Conservation (phyloP, 2,888 invertebrate species). For the Drosophila histrio region DNA sequence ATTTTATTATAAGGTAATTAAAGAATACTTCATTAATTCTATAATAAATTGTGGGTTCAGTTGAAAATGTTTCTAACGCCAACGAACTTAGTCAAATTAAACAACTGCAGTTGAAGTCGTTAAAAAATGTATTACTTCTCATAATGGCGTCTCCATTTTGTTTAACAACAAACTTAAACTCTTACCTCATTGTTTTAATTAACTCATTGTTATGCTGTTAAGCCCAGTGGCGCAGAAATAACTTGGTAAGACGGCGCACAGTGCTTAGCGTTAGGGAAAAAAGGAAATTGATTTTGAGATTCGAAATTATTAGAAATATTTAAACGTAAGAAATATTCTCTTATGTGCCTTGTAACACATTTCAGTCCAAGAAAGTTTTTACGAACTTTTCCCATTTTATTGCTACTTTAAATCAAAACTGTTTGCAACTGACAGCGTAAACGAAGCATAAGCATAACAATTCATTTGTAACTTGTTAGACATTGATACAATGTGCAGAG, state of each 20-base stretch:
- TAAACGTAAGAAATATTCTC: background rate
- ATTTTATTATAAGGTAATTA: background rate
- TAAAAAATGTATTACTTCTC: conserved; percentile 3
- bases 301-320: background rate
- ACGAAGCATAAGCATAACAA: conserved; percentile 1
- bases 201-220: conserved; percentile 19
- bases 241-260: conserved; percentile 20
- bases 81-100: background rate
- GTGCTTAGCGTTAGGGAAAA: conserved; percentile 1
- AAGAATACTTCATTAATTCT: background rate
- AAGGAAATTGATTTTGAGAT: background rate
- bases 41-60: background rate
- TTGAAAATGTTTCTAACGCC: background rate
- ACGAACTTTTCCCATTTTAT: background rate
- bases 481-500: conserved; percentile 24
- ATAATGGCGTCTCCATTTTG: conserved; percentile 11
- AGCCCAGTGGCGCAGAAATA: background rate
- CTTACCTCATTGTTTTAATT: conserved; percentile 18
- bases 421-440: background rate
- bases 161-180: conserved; percentile 6
- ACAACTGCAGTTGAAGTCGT: background rate
- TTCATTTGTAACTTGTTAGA: background rate
- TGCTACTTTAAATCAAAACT: background rate
- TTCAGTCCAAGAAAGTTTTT: background rate
- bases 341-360: background rate